phyloP scores from a whole-genome alignment of 2,797 vertebrate genomes.

The Prunella strophiata region DNA sequence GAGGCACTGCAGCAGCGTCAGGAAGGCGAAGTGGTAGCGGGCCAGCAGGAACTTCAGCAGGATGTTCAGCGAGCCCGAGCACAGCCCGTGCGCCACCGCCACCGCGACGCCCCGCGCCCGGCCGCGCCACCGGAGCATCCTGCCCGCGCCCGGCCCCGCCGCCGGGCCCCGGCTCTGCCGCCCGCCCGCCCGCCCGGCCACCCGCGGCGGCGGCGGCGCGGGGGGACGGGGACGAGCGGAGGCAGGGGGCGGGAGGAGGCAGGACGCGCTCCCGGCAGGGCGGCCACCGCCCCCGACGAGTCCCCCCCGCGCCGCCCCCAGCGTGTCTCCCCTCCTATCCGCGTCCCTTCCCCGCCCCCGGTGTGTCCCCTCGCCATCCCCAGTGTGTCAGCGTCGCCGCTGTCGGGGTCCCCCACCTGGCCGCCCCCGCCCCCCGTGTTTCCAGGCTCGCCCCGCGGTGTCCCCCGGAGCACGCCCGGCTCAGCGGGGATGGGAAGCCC shows the following conservation, averaged over 20 bases:
- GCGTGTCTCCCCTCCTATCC: background rate
- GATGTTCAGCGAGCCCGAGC: constrained; percentile 96
- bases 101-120: constrained; percentile 87
- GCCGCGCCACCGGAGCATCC: constrained; percentile 68
- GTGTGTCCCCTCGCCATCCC: background rate
- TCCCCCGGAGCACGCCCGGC: background rate
- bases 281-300: background rate
- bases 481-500: background rate
- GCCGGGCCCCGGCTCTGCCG: background rate
- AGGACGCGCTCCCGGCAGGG: background rate
- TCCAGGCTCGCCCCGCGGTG: background rate
- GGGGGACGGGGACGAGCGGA: background rate
- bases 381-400: background rate
- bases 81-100: constrained; percentile 93
- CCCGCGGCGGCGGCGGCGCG: background rate
- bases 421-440: too few species aligned
- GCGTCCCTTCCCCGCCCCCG: background rate
- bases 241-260: background rate
- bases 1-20: constrained; percentile 93
- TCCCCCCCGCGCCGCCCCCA: background rate
- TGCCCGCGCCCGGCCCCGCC: background rate
- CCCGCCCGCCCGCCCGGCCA: background rate
- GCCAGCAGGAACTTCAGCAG: constrained; percentile 93
- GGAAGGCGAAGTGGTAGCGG: constrained; percentile 88
- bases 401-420: background rate